Evolutionary conservation across 2,113 vertebrate species (phyloP).

Genomic region (Myrmecobius fasciatus): DNA sequence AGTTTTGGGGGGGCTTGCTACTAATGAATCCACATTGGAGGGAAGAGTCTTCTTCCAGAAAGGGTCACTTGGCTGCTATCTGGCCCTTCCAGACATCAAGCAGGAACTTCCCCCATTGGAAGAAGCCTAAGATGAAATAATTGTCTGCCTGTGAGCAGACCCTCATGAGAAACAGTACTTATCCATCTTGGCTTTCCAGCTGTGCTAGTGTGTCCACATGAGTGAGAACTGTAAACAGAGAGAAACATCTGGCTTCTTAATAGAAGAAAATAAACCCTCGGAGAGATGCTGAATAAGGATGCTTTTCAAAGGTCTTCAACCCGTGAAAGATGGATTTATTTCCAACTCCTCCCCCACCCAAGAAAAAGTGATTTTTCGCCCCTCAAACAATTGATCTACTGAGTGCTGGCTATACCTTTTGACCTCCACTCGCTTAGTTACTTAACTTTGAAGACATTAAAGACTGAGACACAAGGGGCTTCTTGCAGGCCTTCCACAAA

Average conservation of each 20-base stretch:
- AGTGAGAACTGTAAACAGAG: slow-evolving; percentile 63
- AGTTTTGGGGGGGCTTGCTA: background rate
- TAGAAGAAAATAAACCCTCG: slow-evolving; percentile 65
- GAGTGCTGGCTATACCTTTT: slow-evolving; percentile 50
- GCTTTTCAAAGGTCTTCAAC: slow-evolving; percentile 56
- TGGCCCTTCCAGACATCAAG: slow-evolving; percentile 11
- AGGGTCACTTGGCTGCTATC: slow-evolving; percentile 6
- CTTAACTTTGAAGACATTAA: slow-evolving; percentile 62
- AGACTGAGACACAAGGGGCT: background rate
- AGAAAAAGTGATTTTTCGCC: background rate
- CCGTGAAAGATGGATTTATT: slow-evolving; percentile 74
- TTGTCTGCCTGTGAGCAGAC: slow-evolving; percentile 53
- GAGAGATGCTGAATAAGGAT: slow-evolving; percentile 59
- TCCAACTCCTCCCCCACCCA: background rate
- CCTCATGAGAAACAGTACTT: slow-evolving; percentile 54
- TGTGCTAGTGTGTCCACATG: slow-evolving; percentile 60
- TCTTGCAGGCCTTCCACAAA: background rate
- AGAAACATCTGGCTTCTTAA: slow-evolving; percentile 59
- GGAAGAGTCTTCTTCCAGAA: background rate
- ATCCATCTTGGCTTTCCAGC: slow-evolving; percentile 65
- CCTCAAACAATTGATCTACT: slow-evolving; percentile 63
- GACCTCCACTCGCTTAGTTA: slow-evolving; percentile 67
- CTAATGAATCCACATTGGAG: no score
- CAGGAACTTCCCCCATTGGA: slow-evolving; percentile 20
- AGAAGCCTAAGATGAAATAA: slow-evolving; percentile 57